Conservation (phyloP, 2,113 vertebrate species). For the Lipophrys pholis region DNA sequence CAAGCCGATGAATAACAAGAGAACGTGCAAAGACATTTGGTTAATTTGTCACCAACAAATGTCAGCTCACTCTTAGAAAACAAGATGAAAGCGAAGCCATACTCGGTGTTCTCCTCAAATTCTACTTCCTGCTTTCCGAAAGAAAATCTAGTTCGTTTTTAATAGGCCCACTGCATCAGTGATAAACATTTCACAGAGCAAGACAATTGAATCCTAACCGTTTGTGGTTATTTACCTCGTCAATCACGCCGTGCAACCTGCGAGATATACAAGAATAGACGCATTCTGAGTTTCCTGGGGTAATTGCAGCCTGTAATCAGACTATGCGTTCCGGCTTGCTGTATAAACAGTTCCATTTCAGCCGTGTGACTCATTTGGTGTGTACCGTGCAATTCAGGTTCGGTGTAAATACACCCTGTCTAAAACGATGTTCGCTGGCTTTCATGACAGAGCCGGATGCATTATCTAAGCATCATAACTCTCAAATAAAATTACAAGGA, state of each 20-base stretch:
- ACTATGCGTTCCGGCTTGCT: slow-evolving; percentile 49
- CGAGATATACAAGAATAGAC: not conserved
- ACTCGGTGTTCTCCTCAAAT: no score
- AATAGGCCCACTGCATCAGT: no score
- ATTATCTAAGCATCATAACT: slow-evolving; percentile 46
- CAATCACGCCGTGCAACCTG: not conserved
- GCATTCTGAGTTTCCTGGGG: slow-evolving; percentile 13
- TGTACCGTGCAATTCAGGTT: slow-evolving; percentile 55
- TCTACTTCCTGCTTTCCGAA: no score
- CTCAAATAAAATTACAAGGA: slow-evolving; percentile 63
- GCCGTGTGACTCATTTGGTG: slow-evolving; percentile 65
- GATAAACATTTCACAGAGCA: not conserved
- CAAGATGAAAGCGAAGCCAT: no score
- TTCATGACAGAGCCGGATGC: slow-evolving; percentile 56
- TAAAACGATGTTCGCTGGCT: slow-evolving; percentile 41
- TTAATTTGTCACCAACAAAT: no score
- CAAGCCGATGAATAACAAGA: no score
- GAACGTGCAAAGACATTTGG: no score
- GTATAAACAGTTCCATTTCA: slow-evolving; percentile 70
- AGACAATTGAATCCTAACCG: not conserved
- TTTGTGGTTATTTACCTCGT: slow-evolving; percentile 16
- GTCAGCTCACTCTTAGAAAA: no score
- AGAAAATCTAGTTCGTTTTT: no score
- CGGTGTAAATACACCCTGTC: slow-evolving; percentile 58
- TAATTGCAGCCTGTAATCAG: slow-evolving; percentile 34